Evolutionary conservation across 2,113 vertebrate species (phyloP).

Genomic region (Aegotheles bennettii): DNA sequence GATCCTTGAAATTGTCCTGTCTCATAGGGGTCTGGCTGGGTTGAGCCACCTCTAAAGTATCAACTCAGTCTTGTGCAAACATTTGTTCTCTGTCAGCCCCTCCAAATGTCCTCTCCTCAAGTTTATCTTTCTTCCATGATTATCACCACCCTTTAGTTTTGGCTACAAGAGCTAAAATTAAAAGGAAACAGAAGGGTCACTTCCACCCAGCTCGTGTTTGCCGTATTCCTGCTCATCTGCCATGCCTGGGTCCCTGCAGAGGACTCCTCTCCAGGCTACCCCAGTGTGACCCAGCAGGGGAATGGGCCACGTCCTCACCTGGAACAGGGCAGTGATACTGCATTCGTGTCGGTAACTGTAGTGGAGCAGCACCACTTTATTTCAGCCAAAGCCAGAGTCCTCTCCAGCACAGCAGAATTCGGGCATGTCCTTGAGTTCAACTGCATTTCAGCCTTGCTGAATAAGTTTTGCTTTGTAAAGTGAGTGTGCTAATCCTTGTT

Average conservation of each 20-base stretch:
- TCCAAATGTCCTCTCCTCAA: background rate
- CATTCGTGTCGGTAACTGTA: background rate
- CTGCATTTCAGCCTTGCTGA: background rate
- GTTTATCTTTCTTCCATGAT: background rate
- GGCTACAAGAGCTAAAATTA: background rate
- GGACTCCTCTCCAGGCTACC: background rate
- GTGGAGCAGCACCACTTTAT: background rate
- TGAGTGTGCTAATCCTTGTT: background rate
- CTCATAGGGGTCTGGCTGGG: background rate
- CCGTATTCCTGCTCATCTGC: background rate
- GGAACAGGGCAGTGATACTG: background rate
- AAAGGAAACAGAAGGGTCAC: background rate
- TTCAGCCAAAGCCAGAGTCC: background rate
- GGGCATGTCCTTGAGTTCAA: background rate
- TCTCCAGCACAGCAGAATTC: background rate
- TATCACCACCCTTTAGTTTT: background rate
- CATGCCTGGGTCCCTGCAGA: background rate
- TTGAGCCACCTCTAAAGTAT: background rate
- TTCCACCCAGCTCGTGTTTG: background rate
- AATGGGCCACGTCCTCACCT: accelerated
- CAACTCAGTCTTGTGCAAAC: background rate
- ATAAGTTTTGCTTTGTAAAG: background rate
- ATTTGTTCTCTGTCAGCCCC: background rate
- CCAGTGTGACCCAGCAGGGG: background rate
- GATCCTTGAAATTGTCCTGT: background rate